These are phyloP conservation scores for Pharmacophagus antenor DNA, from an alignment of 2,888 invertebrate genomes.

Conservation along the genomic window DNA sequence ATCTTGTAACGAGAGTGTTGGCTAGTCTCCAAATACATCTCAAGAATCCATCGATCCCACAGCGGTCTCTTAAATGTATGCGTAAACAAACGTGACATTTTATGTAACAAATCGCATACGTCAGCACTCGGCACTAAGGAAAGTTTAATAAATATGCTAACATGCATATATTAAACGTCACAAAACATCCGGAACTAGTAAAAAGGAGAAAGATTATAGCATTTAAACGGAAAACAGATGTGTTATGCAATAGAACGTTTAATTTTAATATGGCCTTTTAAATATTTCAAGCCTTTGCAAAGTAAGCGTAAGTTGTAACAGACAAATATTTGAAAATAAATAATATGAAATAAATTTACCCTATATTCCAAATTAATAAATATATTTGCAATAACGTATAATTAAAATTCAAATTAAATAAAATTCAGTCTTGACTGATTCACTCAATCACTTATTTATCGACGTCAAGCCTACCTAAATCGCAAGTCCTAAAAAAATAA, in stretches of 20 bases:
- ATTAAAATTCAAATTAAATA: no score
- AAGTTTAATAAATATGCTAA: slow-evolving; percentile 1
- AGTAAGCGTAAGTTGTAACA: neutral
- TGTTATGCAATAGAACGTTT: slow-evolving; percentile 1
- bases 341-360: neutral
- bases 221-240: neutral
- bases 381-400: neutral
- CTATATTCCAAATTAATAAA: no score
- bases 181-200: neutral
- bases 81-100: slow-evolving; percentile 28
- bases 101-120: slow-evolving; percentile 10
- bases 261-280: neutral
- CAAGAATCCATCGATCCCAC: slow-evolving; percentile 9
- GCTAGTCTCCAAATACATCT: slow-evolving; percentile 18
- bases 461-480: no score
- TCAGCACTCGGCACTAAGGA: neutral
- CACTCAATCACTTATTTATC: no score
- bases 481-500: no score
- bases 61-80: slow-evolving; percentile 18
- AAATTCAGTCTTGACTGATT: no score
- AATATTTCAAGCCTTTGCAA: neutral
- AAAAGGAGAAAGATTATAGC: neutral
- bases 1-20: slow-evolving; percentile 17
- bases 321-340: neutral
- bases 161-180: neutral